phyloP scores from a whole-genome alignment of 2,888 invertebrate genomes.

The Deroplatys truncata region DNA sequence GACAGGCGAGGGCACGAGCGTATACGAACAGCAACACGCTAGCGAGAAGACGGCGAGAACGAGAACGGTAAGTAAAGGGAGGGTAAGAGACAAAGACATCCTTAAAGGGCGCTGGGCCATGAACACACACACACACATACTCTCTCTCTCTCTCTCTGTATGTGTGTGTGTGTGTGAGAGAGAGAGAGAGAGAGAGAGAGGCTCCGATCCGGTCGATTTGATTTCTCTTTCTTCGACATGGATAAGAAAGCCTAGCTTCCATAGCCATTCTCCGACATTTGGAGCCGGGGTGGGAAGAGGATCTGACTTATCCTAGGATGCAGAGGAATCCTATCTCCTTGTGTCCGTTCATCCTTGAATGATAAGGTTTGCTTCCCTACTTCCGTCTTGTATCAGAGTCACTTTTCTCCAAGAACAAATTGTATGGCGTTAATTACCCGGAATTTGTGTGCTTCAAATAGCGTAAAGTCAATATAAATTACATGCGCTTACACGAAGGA shows the following conservation, averaged over 20 bases:
- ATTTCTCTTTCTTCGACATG: background rate
- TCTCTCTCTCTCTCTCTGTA: too few relatives aligned
- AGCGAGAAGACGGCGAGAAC: background rate
- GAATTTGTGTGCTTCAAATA: background rate
- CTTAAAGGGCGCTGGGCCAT: too few relatives aligned
- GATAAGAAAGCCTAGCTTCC: background rate
- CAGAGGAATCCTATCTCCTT: background rate
- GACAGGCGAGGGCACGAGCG: background rate
- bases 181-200: too few relatives aligned
- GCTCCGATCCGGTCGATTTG: background rate
- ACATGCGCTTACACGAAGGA: too few relatives aligned
- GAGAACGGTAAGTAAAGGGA: background rate
- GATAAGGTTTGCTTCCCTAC: background rate
- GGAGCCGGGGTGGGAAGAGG: too few relatives aligned
- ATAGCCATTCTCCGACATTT: background rate
- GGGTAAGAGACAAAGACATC: too few relatives aligned
- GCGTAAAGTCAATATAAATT: too few relatives aligned
- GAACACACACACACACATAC: too few relatives aligned
- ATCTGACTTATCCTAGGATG: background rate
- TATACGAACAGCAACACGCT: background rate
- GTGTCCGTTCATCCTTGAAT: background rate
- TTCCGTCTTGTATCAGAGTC: background rate
- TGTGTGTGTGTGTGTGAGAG: too few relatives aligned
- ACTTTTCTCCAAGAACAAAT: background rate
- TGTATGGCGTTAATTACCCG: background rate